Conservation (phyloP, 2,797 vertebrate genomes). For the Echiichthys vipera region DNA sequence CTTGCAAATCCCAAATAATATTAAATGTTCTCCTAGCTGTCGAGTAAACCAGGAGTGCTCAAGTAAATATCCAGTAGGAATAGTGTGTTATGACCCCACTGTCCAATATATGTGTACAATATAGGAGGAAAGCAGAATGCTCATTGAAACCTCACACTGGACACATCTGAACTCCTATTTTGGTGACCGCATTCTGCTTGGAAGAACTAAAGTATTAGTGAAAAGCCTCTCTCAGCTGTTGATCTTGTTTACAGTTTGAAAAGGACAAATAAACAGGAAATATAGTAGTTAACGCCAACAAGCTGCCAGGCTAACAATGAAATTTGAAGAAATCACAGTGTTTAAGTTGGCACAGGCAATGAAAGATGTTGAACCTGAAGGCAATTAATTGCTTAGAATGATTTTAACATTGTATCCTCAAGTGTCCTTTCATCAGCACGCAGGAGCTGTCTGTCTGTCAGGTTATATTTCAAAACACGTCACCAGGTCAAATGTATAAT, state of each 20-base stretch:
- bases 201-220: neutral
- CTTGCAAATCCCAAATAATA: conserved; percentile 5
- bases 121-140: conserved; percentile 20
- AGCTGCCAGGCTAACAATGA: neutral
- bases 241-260: neutral
- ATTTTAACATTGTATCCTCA: conserved; percentile 26
- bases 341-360: conserved; percentile 53
- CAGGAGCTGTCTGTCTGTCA: conserved; percentile 12
- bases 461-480: conserved; percentile 32
- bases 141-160: neutral
- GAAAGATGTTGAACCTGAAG: conserved; percentile 45
- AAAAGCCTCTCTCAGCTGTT: conserved; percentile 7
- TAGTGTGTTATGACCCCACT: conserved; percentile 16
- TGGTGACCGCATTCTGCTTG: conserved; percentile 5
- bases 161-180: conserved; percentile 9
- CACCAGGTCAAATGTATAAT: conserved; percentile 5
- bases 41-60: conserved; percentile 6
- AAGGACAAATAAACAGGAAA: neutral
- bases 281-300: neutral
- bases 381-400: conserved; percentile 25
- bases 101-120: conserved; percentile 10
- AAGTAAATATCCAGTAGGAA: conserved; percentile 28
- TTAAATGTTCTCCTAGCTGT: conserved; percentile 5
- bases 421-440: conserved; percentile 19
- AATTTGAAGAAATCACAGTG: conserved; percentile 13